A percentile compares a stretch with the other conserved stretches of the same genome.
phyloP scores from a whole-genome alignment of 2,113 vertebrate species.

The Todiramphus saurophagus region DNA sequence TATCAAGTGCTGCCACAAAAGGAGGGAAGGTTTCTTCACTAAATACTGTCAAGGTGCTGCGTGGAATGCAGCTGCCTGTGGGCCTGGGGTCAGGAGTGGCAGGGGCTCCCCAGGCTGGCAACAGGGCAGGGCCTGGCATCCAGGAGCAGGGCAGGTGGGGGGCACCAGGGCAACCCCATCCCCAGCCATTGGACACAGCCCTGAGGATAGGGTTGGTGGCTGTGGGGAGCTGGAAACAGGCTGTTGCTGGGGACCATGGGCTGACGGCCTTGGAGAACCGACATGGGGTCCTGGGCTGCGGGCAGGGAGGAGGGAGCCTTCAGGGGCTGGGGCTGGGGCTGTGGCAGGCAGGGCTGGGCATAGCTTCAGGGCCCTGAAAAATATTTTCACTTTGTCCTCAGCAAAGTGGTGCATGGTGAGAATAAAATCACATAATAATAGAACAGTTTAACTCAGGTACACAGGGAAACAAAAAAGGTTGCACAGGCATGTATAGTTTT shows the following conservation, averaged over 20 bases:
- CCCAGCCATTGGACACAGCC: rapidly evolving
- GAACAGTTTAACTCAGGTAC: not conserved
- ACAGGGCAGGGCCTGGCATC: not conserved
- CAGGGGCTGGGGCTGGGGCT: rapidly evolving
- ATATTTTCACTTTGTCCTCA: not conserved
- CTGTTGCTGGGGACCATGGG: rapidly evolving
- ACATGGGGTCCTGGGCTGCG: not conserved
- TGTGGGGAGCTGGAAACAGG: not conserved
- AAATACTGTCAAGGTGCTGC: not conserved
- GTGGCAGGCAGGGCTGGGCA: too few relatives aligned
- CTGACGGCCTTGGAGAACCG: not conserved
- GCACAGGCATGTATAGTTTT: not conserved
- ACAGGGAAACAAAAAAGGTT: not conserved
- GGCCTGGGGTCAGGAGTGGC: rapidly evolving
- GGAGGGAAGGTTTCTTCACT: not conserved
- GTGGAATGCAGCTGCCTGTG: not conserved
- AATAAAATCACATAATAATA: not conserved
- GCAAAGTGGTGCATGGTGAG: not conserved
- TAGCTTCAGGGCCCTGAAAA: not conserved
- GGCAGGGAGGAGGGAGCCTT: not conserved
- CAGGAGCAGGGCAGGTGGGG: rapidly evolving
- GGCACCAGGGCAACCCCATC: not conserved
- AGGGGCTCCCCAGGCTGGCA: not conserved
- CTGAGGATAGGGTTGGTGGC: not conserved
- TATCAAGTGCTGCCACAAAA: not conserved